Conservation (phyloP, 2,888 invertebrate genomes). For the Drosophila lacicola region DNA sequence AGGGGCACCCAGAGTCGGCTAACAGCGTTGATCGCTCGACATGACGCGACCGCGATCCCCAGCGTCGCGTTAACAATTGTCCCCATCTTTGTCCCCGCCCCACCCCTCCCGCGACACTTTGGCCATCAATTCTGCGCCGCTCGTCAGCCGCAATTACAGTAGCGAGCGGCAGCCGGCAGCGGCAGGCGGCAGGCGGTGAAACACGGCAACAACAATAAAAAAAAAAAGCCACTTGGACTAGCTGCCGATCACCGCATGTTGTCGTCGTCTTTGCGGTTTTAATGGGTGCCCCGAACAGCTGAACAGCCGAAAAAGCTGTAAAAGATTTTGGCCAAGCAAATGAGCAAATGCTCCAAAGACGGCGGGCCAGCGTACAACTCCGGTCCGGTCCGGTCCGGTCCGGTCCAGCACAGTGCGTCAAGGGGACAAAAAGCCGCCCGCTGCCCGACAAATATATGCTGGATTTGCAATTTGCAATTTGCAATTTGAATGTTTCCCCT, state of each 20-base stretch:
- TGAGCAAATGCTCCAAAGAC: conserved; percentile 50
- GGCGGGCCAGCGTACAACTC: conserved; percentile 7
- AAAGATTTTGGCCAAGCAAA: conserved; percentile 66
- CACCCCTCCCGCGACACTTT: conserved; percentile 15
- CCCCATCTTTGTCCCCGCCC: conserved; percentile 42
- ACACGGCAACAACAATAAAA: conserved; percentile 34
- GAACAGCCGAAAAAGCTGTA: conserved; percentile 60
- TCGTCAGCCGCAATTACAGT: conserved; percentile 51
- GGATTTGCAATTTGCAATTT: too few relatives aligned
- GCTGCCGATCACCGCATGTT: conserved; percentile 68
- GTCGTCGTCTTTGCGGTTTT: conserved; percentile 53
- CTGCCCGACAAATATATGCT: too few relatives aligned
- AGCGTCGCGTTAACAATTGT: conserved; percentile 61
- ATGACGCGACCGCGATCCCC: conserved; percentile 36
- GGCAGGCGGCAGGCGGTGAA: neutral
- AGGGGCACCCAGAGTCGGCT: conserved; percentile 38
- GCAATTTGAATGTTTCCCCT: too few relatives aligned
- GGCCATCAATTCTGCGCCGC: conserved; percentile 48
- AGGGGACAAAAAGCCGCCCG: neutral
- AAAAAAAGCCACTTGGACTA: conserved; percentile 50
- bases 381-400: neutral
- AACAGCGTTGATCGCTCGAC: conserved; percentile 17
- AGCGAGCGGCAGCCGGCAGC: conserved; percentile 13
- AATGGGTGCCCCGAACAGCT: conserved; percentile 26
- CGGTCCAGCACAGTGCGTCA: conserved; percentile 6